phyloP scores from a whole-genome alignment of 1,140 invertebrate species.

The Caerostris extrusa region DNA sequence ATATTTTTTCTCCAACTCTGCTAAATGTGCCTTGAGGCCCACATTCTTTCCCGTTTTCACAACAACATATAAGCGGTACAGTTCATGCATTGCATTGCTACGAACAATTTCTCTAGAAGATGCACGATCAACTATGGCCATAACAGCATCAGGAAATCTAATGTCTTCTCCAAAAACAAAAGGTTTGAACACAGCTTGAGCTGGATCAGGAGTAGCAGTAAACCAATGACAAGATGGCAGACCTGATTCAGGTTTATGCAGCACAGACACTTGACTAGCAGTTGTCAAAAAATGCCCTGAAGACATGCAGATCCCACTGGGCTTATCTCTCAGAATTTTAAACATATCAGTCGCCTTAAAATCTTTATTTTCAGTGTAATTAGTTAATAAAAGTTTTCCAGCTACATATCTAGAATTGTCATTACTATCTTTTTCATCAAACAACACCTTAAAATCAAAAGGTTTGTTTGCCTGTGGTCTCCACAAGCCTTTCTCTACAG shows the following conservation, averaged over 20 bases:
- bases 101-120: neutral
- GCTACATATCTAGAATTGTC: constrained; percentile 80
- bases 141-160: constrained; percentile 37
- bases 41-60: neutral
- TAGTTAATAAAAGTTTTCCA: constrained; percentile 25
- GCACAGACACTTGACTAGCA: constrained; percentile 84
- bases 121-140: constrained; percentile 55
- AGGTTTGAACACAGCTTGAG: constrained; percentile 89
- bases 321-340: constrained; percentile 86
- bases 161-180: constrained; percentile 86
- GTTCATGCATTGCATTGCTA: too few relatives aligned
- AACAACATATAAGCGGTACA: neutral
- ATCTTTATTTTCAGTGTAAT: constrained; percentile 3
- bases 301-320: constrained; percentile 85
- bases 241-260: constrained; percentile 78
- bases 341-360: constrained; percentile 80
- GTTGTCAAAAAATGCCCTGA: constrained; percentile 84
- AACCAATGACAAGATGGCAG: constrained; percentile 87
- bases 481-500: constrained; percentile 85
- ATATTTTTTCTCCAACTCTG: constrained; percentile 85
- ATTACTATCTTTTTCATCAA: constrained; percentile 78
- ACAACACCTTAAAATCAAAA: constrained; percentile 81
- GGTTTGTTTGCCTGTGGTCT: constrained; percentile 80
- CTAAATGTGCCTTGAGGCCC: constrained; percentile 81
- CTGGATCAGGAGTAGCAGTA: constrained; percentile 89